Evolutionary conservation across 2,888 invertebrate genomes (phyloP).

Genomic region (Rhodophaea formosa): DNA sequence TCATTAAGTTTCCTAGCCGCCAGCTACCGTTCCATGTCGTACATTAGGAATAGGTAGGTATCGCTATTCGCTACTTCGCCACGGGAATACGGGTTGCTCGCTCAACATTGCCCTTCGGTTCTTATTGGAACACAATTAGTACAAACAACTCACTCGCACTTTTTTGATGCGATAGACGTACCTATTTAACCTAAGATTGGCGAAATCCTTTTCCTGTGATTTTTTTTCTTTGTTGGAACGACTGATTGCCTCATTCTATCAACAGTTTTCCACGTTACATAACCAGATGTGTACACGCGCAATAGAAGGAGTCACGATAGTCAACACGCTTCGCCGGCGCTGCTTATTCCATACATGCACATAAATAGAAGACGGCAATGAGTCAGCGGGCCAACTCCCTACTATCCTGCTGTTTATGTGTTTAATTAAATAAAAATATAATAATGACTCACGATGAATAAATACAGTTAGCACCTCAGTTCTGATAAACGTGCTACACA

Average conservation of each 20-base stretch:
- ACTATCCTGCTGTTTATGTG: conserved; percentile 20
- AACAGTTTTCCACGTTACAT: conserved; percentile 35
- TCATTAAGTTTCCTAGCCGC: conserved; percentile 9
- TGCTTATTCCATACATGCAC: conserved; percentile 48
- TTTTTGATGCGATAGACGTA: conserved; percentile 31
- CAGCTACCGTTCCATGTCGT: background rate
- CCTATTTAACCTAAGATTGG: conserved; percentile 18
- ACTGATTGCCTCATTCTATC: conserved; percentile 17
- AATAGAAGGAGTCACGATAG: conserved; percentile 59
- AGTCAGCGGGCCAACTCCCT: conserved; percentile 50
- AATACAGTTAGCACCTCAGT: background rate
- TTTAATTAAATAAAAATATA: background rate
- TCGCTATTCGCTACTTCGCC: background rate
- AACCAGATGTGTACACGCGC: conserved; percentile 38
- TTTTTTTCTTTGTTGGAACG: conserved; percentile 11
- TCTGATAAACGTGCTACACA: background rate
- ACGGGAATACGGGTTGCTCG: conserved; percentile 10
- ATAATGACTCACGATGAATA: background rate
- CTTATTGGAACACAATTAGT: conserved; percentile 51
- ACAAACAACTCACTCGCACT: conserved; percentile 32
- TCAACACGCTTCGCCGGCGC: conserved; percentile 55
- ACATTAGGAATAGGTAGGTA: background rate
- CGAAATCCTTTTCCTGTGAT: conserved; percentile 7
- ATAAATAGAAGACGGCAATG: conserved; percentile 60
- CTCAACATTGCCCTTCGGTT: conserved; percentile 39